These are phyloP conservation scores for Hydroisotoma schaefferi DNA, from an alignment of 2,888 invertebrate genomes.

Conservation along the genomic window DNA sequence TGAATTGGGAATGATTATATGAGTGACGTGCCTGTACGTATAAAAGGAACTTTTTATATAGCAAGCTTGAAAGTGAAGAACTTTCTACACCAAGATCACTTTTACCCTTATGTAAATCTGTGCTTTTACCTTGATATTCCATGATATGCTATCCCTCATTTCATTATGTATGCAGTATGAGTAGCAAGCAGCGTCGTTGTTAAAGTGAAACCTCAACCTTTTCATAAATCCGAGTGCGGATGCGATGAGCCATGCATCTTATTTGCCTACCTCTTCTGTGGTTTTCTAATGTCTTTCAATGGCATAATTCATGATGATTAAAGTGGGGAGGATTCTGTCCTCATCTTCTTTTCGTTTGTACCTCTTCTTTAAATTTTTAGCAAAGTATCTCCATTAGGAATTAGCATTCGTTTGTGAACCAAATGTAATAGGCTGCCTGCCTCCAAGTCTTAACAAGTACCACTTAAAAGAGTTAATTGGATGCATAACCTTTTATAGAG, in stretches of 20 bases:
- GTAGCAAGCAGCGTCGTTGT: no score
- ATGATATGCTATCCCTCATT: no score
- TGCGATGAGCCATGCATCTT: constrained; percentile 6
- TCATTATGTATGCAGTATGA: no score
- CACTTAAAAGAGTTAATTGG: constrained; percentile 10
- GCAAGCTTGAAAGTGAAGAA: no score
- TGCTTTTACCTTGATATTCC: no score
- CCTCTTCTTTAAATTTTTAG: neutral
- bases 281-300: constrained; percentile 11
- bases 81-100: no score
- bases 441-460: constrained; percentile 7
- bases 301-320: constrained; percentile 8
- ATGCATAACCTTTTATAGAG: constrained; percentile 2
- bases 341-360: neutral
- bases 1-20: no score
- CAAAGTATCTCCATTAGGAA: constrained; percentile 14
- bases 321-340: constrained; percentile 5
- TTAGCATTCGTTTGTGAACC: constrained; percentile 33
- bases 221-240: no score
- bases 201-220: no score
- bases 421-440: constrained; percentile 20
- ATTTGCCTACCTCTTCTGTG: constrained; percentile 1
- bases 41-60: no score
- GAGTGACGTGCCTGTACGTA: no score
- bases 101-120: no score